Evolutionary conservation across 2,888 invertebrate genomes (phyloP).

Genomic region (Lithophane semibrunnea): DNA sequence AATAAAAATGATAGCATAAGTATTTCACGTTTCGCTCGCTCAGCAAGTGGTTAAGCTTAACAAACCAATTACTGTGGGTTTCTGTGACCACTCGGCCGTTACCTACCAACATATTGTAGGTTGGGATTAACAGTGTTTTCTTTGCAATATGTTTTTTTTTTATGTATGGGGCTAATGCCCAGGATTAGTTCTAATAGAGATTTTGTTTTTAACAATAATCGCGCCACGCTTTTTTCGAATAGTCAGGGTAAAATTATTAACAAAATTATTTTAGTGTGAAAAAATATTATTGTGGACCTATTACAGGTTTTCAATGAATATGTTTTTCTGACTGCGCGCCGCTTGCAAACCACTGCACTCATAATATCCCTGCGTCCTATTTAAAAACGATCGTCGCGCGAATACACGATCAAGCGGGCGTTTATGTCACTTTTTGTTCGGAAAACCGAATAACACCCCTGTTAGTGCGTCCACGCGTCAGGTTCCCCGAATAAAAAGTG

Average conservation of each 20-base stretch:
- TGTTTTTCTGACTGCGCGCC: no score
- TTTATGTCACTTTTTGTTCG: no score
- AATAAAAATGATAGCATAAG: constrained; percentile 14
- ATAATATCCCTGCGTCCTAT: no score
- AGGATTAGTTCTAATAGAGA: neutral
- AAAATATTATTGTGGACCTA: no score
- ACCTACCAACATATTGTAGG: constrained; percentile 49
- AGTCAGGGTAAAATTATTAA: neutral
- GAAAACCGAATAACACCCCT: no score
- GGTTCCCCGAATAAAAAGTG: no score
- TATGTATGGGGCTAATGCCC: neutral
- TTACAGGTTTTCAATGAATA: no score
- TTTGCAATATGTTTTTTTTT: constrained; percentile 11
- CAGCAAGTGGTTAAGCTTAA: constrained; percentile 67
- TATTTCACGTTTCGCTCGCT: constrained; percentile 63
- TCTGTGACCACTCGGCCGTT: constrained; percentile 65
- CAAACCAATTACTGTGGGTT: constrained; percentile 68
- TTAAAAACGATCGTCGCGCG: no score
- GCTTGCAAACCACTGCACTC: no score
- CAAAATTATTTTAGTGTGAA: neutral
- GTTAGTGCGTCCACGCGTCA: no score
- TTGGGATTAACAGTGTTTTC: constrained; percentile 32
- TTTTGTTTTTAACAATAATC: neutral
- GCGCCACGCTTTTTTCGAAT: neutral
- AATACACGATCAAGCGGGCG: no score